A percentile compares a stretch with the other conserved stretches of the same genome.
Evolutionary conservation across 2,113 vertebrate genomes (phyloP).

Genomic region (Hydrolagus affinis): DNA sequence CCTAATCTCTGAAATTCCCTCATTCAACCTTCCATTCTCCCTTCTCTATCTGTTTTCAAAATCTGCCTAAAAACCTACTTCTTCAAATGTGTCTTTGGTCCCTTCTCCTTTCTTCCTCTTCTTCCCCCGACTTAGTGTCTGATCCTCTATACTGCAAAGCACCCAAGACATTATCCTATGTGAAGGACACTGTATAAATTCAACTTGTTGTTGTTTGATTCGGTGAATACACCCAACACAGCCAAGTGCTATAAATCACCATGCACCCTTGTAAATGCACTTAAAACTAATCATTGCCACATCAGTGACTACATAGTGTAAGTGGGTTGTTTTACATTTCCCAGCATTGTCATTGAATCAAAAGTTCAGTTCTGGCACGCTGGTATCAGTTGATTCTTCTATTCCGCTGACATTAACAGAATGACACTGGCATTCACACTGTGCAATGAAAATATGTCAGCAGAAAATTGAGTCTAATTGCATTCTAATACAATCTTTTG

Average conservation of each 20-base stretch:
- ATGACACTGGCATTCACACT: not conserved
- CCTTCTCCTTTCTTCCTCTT: too few relatives aligned
- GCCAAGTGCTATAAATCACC: not conserved
- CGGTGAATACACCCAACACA: not conserved
- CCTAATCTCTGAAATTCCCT: too few relatives aligned
- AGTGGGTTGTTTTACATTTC: not conserved
- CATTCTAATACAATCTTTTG: not conserved
- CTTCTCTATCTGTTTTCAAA: too few relatives aligned
- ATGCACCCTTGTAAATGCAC: not conserved
- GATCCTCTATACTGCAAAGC: too few relatives aligned
- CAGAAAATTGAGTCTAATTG: too few relatives aligned
- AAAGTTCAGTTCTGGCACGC: not conserved
- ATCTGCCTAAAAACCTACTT: too few relatives aligned
- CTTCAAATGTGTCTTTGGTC: too few relatives aligned
- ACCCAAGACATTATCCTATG: too few relatives aligned
- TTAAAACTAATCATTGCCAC: not conserved
- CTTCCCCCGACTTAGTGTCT: too few relatives aligned
- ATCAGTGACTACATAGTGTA: not conserved
- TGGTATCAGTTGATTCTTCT: not conserved
- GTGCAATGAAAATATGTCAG: not conserved
- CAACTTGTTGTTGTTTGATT: not conserved
- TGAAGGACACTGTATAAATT: too few relatives aligned
- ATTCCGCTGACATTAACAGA: not conserved
- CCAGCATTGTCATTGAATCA: not conserved
- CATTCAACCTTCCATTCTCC: too few relatives aligned